phyloP scores from a whole-genome alignment of 2,113 vertebrate species.

The Prinia subflava region DNA sequence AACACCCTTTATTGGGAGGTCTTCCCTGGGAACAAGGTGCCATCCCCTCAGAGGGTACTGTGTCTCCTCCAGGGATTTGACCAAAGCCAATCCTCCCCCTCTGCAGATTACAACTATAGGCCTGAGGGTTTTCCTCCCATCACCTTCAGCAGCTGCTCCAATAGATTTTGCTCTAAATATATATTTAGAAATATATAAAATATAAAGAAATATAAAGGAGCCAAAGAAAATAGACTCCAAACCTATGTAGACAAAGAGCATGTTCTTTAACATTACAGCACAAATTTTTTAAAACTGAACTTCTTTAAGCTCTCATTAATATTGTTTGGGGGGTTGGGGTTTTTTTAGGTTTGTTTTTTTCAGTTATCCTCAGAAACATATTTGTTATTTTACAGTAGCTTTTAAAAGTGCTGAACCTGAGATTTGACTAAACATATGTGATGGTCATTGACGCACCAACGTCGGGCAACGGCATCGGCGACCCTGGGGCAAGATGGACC shows the following conservation, averaged over 20 bases:
- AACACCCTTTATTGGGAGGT: neutral
- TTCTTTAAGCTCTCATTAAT: neutral
- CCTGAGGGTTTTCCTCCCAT: neutral
- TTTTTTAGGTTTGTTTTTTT: neutral
- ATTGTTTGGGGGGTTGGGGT: too few relatives aligned
- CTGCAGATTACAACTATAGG: neutral
- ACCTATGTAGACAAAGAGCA: rapidly evolving
- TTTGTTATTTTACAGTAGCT: neutral
- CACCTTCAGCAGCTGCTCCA: neutral
- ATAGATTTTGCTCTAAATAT: neutral
- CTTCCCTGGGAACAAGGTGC: neutral
- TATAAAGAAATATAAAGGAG: neutral
- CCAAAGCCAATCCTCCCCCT: neutral
- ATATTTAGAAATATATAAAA: neutral
- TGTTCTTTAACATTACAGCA: neutral
- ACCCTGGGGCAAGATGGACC: too few relatives aligned
- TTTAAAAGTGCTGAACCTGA: neutral
- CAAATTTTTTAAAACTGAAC: neutral
- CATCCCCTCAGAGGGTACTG: neutral
- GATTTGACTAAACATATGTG: neutral
- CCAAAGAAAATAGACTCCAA: neutral
- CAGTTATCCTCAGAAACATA: neutral
- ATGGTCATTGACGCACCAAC: too few relatives aligned
- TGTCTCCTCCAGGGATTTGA: neutral
- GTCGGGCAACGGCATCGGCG: too few relatives aligned